These are phyloP conservation scores for Steinernema hermaphroditum DNA, from an alignment of 2,888 invertebrate genomes.

Conservation along the genomic window DNA sequence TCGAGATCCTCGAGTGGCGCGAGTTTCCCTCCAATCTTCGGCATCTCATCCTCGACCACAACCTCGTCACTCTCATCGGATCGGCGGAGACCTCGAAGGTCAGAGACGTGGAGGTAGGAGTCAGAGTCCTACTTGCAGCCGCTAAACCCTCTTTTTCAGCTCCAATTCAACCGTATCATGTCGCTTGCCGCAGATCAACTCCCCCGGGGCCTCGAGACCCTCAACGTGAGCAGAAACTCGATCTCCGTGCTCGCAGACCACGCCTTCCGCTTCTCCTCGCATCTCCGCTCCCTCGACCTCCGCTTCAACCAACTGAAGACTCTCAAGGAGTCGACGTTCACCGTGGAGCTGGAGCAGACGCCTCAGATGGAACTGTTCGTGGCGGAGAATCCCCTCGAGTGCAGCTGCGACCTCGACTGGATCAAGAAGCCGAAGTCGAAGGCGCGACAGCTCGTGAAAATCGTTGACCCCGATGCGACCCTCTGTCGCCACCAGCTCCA, in stretches of 20 bases:
- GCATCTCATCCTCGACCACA: slow-evolving; percentile 44
- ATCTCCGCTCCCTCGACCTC: slow-evolving; percentile 82
- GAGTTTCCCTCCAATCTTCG: slow-evolving; percentile 43
- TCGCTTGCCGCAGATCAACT: slow-evolving; percentile 49
- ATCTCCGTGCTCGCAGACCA: slow-evolving; percentile 14
- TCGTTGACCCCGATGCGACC: slow-evolving; percentile 82
- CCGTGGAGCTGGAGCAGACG: slow-evolving; percentile 75
- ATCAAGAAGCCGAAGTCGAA: slow-evolving; percentile 71
- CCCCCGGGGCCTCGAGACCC: slow-evolving; percentile 12
- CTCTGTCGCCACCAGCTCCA: slow-evolving; percentile 81
- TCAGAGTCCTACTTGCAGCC: too few species aligned
- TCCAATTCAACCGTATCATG: slow-evolving; percentile 44
- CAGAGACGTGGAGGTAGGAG: neutral
- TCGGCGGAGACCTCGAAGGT: slow-evolving; percentile 35
- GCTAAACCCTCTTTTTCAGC: neutral
- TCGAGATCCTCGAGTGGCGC: slow-evolving; percentile 43
- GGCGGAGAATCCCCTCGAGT: slow-evolving; percentile 82
- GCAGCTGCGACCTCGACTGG: slow-evolving; percentile 90
- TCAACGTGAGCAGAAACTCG: slow-evolving; percentile 20
- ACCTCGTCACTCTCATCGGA: slow-evolving; percentile 46
- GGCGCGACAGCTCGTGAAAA: slow-evolving; percentile 71
- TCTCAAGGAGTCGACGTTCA: slow-evolving; percentile 82
- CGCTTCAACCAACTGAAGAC: slow-evolving; percentile 81
- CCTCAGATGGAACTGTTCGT: slow-evolving; percentile 72
- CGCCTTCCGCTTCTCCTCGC: slow-evolving; percentile 72